Conservation (phyloP, 2,888 invertebrate genomes). For the Tanypteryx hageni region DNA sequence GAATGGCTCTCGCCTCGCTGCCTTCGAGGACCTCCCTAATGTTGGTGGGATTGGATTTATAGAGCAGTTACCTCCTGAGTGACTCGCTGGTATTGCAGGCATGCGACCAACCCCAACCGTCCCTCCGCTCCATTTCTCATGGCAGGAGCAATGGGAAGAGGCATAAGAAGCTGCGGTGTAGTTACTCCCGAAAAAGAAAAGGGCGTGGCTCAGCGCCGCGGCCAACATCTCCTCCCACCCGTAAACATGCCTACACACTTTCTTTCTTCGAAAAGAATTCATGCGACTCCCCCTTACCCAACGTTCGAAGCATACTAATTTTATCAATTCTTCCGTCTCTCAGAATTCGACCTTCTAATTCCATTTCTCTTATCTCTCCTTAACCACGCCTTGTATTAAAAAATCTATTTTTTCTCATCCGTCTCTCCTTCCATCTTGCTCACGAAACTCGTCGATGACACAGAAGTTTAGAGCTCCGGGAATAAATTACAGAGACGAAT, state of each 20-base stretch:
- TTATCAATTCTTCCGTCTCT: neutral
- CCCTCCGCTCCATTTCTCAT: neutral
- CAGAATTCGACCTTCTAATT: neutral
- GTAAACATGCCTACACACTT: neutral
- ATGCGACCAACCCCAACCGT: neutral
- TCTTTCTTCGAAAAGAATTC: neutral
- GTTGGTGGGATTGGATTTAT: neutral
- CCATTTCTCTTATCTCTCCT: neutral
- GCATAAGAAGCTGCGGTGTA: no score
- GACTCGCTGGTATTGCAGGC: neutral
- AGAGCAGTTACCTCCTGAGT: neutral
- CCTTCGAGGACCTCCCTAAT: no score
- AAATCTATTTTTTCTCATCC: neutral
- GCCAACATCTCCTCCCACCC: neutral
- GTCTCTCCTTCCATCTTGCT: neutral
- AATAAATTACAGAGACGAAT: neutral
- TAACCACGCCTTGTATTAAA: neutral
- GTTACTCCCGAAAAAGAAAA: neutral
- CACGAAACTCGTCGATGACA: neutral
- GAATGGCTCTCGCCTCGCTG: no score
- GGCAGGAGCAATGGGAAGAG: no score
- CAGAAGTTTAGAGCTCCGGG: neutral
- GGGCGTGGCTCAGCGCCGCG: neutral
- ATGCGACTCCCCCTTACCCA: neutral
- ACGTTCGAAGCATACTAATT: neutral